These are phyloP conservation scores for Dioctria linearis DNA, from an alignment of 2,888 invertebrate genomes.

Conservation along the genomic window DNA sequence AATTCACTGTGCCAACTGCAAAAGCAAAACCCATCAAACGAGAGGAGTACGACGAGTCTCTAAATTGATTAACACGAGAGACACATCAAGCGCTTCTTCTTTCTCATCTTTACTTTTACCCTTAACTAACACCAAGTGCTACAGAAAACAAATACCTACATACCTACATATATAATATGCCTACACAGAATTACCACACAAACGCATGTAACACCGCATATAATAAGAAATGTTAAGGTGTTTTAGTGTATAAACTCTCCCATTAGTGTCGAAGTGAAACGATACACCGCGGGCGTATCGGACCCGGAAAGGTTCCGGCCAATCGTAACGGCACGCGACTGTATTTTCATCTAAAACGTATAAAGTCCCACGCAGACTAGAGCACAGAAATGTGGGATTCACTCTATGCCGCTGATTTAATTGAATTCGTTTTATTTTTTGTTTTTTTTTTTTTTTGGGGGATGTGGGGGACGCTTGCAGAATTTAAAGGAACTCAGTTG, in stretches of 20 bases:
- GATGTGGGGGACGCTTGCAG: constrained; percentile 1
- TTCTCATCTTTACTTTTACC: neutral
- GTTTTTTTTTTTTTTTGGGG: neutral
- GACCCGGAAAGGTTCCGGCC: constrained; percentile 54
- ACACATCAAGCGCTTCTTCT: neutral
- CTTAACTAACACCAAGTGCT: no score
- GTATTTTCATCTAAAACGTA: constrained; percentile 9
- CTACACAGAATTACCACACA: no score
- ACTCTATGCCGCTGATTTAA: neutral
- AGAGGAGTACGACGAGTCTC: neutral
- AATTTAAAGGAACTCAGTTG: neutral
- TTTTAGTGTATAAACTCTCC: neutral
- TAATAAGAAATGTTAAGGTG: neutral
- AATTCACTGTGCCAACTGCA: neutral
- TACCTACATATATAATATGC: no score
- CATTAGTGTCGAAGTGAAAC: constrained; percentile 30
- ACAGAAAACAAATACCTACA: no score
- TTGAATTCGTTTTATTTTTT: neutral
- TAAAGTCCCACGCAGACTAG: constrained; percentile 17
- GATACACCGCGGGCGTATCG: constrained; percentile 51
- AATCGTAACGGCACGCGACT: constrained; percentile 54
- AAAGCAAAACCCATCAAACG: neutral
- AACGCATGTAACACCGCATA: no score
- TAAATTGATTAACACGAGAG: neutral
- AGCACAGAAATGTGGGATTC: constrained; percentile 36